A percentile compares a stretch with the other conserved stretches of the same genome.
Evolutionary conservation across 2,888 invertebrate genomes (phyloP).

Genomic region (Syrista parreyssii): DNA sequence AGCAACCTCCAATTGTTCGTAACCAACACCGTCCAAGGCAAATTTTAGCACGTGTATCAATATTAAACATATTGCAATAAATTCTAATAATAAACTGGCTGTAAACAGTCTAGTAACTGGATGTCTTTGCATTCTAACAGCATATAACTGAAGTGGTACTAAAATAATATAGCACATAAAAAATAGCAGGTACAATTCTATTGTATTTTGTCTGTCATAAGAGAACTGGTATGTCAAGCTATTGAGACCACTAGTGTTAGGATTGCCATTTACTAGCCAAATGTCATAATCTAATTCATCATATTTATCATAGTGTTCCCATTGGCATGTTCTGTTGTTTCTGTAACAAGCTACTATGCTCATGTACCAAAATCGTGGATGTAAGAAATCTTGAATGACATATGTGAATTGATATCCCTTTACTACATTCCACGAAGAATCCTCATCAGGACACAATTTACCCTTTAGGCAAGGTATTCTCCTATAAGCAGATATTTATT

Average conservation of each 20-base stretch:
- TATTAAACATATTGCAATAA: slow-evolving; percentile 87
- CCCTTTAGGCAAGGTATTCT: slow-evolving; percentile 85
- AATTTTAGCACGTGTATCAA: slow-evolving; percentile 90
- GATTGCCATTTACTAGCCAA: slow-evolving; percentile 96
- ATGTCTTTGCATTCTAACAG: slow-evolving; percentile 88
- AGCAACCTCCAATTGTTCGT: slow-evolving; percentile 82
- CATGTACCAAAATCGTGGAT: slow-evolving; percentile 97
- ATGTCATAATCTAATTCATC: slow-evolving; percentile 84
- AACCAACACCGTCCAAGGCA: slow-evolving; percentile 90
- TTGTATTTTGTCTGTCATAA: slow-evolving; percentile 92
- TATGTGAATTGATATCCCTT: slow-evolving; percentile 94
- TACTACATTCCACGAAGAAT: slow-evolving; percentile 85
- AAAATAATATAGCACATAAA: slow-evolving; percentile 87
- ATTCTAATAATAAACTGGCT: slow-evolving; percentile 85
- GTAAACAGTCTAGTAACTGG: slow-evolving; percentile 92
- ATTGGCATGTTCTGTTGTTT: slow-evolving; percentile 82
- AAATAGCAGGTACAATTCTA: slow-evolving; percentile 90
- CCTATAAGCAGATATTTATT: slow-evolving; percentile 58
- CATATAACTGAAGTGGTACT: slow-evolving; percentile 91
- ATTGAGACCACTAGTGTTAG: slow-evolving; percentile 87
- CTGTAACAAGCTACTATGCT: slow-evolving; percentile 93
- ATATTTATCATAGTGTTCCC: slow-evolving; percentile 81
- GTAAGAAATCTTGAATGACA: slow-evolving; percentile 87
- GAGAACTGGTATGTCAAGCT: slow-evolving; percentile 95
- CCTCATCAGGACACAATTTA: slow-evolving; percentile 87